Percentiles rank a stretch among this genome's conserved stretches.
These are phyloP conservation scores for Macrosiphum euphorbiae DNA, from an alignment of 2,888 invertebrate species.

Conservation along the genomic window DNA sequence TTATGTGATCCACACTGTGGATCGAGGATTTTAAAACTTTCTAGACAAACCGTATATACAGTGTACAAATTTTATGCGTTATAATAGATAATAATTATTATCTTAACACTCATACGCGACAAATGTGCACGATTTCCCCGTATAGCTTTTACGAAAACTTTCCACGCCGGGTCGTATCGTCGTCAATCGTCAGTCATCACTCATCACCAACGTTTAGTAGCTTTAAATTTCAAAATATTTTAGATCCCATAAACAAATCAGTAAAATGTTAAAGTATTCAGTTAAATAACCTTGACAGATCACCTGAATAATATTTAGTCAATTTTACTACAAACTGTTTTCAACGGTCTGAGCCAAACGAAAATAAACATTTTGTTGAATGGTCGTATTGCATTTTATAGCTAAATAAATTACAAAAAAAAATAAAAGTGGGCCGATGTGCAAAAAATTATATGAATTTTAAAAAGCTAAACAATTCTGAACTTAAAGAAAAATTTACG, in stretches of 20 bases:
- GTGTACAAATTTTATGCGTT: not conserved
- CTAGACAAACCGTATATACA: not conserved
- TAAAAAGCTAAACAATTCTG: not conserved
- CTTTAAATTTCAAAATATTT: not conserved
- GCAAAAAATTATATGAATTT: slow-evolving; percentile 9
- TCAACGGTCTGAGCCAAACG: not conserved
- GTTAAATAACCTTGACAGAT: not conserved
- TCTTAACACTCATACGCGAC: not conserved
- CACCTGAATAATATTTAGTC: not conserved
- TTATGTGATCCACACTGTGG: not conserved
- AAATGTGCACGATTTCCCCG: not conserved
- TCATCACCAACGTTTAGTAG: not conserved
- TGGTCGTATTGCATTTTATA: not conserved
- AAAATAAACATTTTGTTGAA: slow-evolving; percentile 1
- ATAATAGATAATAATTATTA: not conserved
- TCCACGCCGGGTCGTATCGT: not conserved
- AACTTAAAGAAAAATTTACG: slow-evolving; percentile 26
- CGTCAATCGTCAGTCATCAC: not conserved
- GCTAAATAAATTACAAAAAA: not conserved
- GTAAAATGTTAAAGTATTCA: not conserved
- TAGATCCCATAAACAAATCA: not conserved
- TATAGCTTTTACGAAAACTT: not conserved
- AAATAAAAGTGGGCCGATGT: not conserved
- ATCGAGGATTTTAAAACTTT: not conserved
- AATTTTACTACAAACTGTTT: not conserved